These are phyloP conservation scores for Graphium colonna DNA, from an alignment of 2,888 invertebrate genomes.

Conservation along the genomic window DNA sequence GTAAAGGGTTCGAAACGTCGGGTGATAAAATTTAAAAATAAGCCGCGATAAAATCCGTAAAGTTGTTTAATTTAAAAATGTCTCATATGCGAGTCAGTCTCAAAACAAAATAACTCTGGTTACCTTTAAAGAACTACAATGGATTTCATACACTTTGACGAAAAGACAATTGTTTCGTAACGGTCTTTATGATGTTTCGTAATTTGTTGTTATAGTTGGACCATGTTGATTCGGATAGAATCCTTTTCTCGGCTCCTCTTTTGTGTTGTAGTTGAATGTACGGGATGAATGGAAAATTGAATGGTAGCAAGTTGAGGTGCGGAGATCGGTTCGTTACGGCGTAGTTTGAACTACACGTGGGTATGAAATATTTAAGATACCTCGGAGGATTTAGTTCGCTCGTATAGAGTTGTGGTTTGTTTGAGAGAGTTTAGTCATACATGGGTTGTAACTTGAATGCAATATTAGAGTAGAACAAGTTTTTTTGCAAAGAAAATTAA, in stretches of 20 bases:
- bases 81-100: no score
- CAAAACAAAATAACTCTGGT: no score
- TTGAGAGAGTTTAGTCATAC: no score
- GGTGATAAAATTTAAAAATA: no score
- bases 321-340: constrained; percentile 29
- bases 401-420: no score
- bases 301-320: constrained; percentile 27
- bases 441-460: no score
- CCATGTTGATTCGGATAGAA: background rate
- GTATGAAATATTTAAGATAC: background rate
- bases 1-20: no score
- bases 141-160: background rate
- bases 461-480: no score
- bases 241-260: constrained; percentile 26
- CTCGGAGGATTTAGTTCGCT: no score
- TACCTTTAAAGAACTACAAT: background rate
- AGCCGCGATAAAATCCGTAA: no score
- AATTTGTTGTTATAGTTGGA: background rate
- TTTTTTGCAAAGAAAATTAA: no score
- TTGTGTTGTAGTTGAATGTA: constrained; percentile 39
- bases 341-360: constrained; percentile 33
- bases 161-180: background rate
- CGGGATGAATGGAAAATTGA: constrained; percentile 33
- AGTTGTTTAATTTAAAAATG: no score
- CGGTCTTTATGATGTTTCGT: background rate